Conservation (phyloP, 2,113 vertebrate species). For the Pseudopodoces humilis region DNA sequence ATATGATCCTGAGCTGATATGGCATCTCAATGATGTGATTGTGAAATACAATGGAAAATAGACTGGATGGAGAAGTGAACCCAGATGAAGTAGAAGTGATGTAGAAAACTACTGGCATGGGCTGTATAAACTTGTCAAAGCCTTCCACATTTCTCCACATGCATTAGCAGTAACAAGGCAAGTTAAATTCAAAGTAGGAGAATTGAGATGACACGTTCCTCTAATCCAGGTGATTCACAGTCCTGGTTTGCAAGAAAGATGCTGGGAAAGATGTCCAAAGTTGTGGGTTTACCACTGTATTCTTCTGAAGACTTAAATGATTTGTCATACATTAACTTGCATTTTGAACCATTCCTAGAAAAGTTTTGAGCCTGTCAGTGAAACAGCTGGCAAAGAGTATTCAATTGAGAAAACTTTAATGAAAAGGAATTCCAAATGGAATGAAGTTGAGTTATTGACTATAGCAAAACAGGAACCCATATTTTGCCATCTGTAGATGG, state of each 20-base stretch:
- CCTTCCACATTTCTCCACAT: conserved; percentile 74
- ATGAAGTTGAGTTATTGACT: conserved; percentile 80
- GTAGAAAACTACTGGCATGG: conserved; percentile 80
- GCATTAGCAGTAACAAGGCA: conserved; percentile 76
- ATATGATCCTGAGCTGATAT: background rate
- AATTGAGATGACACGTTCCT: conserved; percentile 82
- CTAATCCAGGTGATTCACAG: conserved; percentile 87
- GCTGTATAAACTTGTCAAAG: conserved; percentile 84
- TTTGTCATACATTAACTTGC: conserved; percentile 78
- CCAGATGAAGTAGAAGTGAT: conserved; percentile 83
- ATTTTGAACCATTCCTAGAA: conserved; percentile 76
- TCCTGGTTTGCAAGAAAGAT: conserved; percentile 82
- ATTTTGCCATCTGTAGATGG: conserved; percentile 86
- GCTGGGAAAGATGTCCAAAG: conserved; percentile 83
- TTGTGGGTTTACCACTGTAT: conserved; percentile 72
- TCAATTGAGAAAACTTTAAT: conserved; percentile 85
- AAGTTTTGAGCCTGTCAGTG: conserved; percentile 82
- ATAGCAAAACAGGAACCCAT: conserved; percentile 81
- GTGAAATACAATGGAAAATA: conserved; percentile 77
- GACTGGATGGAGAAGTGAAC: conserved; percentile 81
- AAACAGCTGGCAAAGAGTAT: conserved; percentile 84
- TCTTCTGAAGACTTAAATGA: conserved; percentile 74
- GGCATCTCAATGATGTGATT: conserved; percentile 69
- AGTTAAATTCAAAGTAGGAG: conserved; percentile 79
- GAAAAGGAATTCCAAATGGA: conserved; percentile 85